Conservation (phyloP, 2,113 vertebrate genomes). For the Scomber colias region DNA sequence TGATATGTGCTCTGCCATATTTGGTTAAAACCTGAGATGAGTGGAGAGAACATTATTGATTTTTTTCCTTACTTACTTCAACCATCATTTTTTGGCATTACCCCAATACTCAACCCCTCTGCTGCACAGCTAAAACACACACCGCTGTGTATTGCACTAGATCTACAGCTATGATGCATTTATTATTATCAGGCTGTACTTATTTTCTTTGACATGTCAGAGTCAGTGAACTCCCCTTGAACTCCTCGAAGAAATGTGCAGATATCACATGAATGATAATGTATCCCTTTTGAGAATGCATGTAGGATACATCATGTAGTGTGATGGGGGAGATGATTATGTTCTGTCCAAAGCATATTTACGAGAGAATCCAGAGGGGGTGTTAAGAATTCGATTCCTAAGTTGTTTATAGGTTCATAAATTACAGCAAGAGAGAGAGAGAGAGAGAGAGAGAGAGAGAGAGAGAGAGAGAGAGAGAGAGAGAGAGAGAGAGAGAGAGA, state of each 20-base stretch:
- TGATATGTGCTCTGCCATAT: neutral
- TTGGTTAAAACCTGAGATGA: conserved; percentile 17
- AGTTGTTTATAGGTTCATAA: conserved; percentile 12
- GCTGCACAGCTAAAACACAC: conserved; percentile 7
- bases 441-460: neutral
- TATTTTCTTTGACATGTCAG: neutral
- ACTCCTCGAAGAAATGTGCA: conserved; percentile 7
- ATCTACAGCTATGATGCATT: conserved; percentile 13
- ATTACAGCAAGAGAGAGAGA: neutral
- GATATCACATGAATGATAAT: neutral
- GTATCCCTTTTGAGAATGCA: conserved; percentile 1
- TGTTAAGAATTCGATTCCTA: neutral
- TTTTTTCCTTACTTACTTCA: neutral
- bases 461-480: too few species aligned
- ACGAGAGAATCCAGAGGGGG: conserved; percentile 13
- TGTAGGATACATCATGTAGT: too few species aligned
- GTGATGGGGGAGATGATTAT: neutral
- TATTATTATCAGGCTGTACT: neutral
- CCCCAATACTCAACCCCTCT: neutral
- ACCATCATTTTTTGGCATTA: conserved; percentile 1
- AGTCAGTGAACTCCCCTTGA: conserved; percentile 51
- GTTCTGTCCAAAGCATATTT: neutral
- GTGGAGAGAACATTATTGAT: conserved; percentile 28
- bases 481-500: too few species aligned
- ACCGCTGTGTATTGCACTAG: neutral